phyloP scores from a whole-genome alignment of 2,888 invertebrate genomes.

The Campoplex nolae region DNA sequence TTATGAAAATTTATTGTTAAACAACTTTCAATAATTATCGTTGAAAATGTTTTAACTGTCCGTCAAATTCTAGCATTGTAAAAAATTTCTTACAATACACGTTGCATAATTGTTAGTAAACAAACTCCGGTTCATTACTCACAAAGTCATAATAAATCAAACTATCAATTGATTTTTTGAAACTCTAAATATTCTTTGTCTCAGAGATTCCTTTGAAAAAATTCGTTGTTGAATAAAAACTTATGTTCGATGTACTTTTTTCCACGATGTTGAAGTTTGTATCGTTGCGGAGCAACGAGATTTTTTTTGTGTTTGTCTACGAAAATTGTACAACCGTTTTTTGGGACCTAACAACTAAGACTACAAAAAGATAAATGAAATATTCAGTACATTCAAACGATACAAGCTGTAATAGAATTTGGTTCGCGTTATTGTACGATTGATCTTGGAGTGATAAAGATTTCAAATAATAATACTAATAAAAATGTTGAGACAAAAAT shows the following conservation, averaged over 20 bases:
- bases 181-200: too few relatives aligned
- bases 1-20: neutral
- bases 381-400: neutral
- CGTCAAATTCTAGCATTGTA: neutral
- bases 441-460: neutral
- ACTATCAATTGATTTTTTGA: neutral
- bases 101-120: too few relatives aligned
- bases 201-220: neutral
- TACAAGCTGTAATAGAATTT: neutral
- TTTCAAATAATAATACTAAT: neutral
- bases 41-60: too few relatives aligned
- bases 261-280: neutral
- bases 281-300: neutral
- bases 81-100: neutral
- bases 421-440: neutral
- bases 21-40: neutral
- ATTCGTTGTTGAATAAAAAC: neutral
- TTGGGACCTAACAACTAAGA: too few relatives aligned
- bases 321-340: neutral
- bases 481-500: conserved; percentile 16
- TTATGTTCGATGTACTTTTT: neutral
- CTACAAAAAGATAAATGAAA: neutral
- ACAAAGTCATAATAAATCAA: neutral
- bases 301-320: neutral
- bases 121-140: neutral